Evolutionary conservation across 2,113 vertebrate species (phyloP).

Genomic region (Equus przewalskii): DNA sequence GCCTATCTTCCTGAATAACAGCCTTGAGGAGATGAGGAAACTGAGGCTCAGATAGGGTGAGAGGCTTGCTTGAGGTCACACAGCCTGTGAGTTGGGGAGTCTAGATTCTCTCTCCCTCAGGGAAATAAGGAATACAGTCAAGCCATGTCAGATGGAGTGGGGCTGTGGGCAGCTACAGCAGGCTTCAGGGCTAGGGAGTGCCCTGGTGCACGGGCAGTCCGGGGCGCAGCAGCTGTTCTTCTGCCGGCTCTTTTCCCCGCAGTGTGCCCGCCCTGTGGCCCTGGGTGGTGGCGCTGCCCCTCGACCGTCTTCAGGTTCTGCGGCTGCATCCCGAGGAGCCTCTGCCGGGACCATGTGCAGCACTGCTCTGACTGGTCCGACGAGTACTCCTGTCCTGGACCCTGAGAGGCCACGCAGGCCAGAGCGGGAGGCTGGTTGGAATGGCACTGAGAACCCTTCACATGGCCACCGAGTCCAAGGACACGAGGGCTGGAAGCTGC

Average conservation of each 20-base stretch:
- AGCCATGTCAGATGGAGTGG: not conserved
- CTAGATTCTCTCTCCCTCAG: not conserved
- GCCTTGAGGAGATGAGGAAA: not conserved
- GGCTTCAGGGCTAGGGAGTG: not conserved
- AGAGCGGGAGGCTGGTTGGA: not conserved
- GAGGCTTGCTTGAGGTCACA: not conserved
- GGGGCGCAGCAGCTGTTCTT: not conserved
- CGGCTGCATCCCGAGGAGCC: conserved; percentile 86
- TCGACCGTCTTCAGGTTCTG: conserved; percentile 86
- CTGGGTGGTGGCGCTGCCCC: conserved; percentile 88
- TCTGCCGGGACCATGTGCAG: conserved; percentile 87
- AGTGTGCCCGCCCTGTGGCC: conserved; percentile 87
- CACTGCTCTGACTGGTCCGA: conserved; percentile 90
- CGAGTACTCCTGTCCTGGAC: conserved; percentile 85
- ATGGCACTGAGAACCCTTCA: not conserved
- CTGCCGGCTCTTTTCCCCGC: not conserved
- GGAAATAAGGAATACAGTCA: not conserved
- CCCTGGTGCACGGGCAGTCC: rapidly evolving
- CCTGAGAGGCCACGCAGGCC: not conserved
- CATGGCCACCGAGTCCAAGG: not conserved
- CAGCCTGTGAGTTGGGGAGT: not conserved
- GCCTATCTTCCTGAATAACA: not conserved
- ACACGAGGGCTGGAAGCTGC: not conserved
- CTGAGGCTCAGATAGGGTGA: not conserved
- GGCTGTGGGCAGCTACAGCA: not conserved